Evolutionary conservation across 2,797 vertebrate species (phyloP).

Genomic region (Cichlasoma orientale): DNA sequence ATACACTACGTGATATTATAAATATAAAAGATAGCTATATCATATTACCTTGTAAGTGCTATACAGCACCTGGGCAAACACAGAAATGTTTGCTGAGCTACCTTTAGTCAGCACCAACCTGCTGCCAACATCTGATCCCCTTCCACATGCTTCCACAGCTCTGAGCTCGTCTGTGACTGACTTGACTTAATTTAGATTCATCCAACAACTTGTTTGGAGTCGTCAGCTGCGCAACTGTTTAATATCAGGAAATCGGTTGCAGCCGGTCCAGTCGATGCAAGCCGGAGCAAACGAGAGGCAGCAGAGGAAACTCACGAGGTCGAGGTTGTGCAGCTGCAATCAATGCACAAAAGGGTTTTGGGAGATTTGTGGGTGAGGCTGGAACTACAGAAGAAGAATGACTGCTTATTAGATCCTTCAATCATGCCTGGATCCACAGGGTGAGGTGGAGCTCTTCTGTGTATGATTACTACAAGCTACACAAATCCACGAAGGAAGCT

Average conservation of each 20-base stretch:
- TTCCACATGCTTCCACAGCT: neutral
- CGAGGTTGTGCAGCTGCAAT: neutral
- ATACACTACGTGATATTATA: neutral
- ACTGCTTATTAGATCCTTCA: constrained; percentile 1
- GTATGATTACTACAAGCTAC: neutral
- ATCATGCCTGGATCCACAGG: neutral
- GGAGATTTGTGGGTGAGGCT: neutral
- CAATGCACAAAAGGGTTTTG: neutral
- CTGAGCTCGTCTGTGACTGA: neutral
- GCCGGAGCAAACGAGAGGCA: neutral
- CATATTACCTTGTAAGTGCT: neutral
- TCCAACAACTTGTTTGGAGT: neutral
- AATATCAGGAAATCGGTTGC: neutral
- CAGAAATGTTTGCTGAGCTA: neutral
- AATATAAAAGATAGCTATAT: neutral
- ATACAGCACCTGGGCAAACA: neutral
- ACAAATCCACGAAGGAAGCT: neutral
- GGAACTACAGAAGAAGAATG: neutral
- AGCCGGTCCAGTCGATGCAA: neutral
- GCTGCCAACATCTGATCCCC: neutral
- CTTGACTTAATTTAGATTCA: constrained; percentile 4
- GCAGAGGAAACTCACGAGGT: neutral
- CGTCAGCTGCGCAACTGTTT: neutral
- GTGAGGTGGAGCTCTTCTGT: neutral
- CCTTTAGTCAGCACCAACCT: neutral